Percentiles rank a stretch among this genome's conserved stretches.
Evolutionary conservation across 2,113 vertebrate species (phyloP).

Genomic region (Baryphthengus martii): DNA sequence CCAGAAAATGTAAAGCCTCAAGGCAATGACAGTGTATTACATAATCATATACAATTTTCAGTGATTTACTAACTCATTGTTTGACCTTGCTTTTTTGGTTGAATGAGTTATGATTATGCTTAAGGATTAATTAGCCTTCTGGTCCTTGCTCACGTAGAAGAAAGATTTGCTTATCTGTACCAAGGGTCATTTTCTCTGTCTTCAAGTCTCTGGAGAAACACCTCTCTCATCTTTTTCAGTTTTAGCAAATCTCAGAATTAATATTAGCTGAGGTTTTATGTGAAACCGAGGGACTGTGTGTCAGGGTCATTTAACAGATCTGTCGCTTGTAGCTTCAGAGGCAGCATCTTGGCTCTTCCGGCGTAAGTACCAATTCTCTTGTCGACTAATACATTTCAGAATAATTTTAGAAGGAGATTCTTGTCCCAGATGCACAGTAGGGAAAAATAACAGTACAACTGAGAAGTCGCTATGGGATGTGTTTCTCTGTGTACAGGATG

Average conservation of each 20-base stretch:
- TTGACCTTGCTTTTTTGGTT: constrained; percentile 20
- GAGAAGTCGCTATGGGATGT: neutral
- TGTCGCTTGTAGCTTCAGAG: neutral
- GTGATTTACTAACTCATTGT: neutral
- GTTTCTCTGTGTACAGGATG: neutral
- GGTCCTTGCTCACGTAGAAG: neutral
- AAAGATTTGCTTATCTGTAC: neutral
- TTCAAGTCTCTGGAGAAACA: neutral
- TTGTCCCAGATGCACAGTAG: neutral
- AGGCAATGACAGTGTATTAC: neutral
- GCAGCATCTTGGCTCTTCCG: neutral
- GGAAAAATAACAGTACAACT: neutral
- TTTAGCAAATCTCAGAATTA: neutral
- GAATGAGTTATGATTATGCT: neutral
- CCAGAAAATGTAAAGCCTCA: neutral
- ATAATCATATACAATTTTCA: neutral
- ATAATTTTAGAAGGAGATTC: constrained; percentile 11
- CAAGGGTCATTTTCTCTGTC: neutral
- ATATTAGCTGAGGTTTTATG: neutral
- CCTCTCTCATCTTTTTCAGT: neutral
- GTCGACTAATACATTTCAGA: neutral
- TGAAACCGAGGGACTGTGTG: neutral
- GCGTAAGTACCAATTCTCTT: neutral
- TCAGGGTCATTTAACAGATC: neutral
- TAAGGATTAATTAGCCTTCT: constrained; percentile 38